Conservation (phyloP, 2,797 vertebrate species). For the Thripadectes ignobilis region DNA sequence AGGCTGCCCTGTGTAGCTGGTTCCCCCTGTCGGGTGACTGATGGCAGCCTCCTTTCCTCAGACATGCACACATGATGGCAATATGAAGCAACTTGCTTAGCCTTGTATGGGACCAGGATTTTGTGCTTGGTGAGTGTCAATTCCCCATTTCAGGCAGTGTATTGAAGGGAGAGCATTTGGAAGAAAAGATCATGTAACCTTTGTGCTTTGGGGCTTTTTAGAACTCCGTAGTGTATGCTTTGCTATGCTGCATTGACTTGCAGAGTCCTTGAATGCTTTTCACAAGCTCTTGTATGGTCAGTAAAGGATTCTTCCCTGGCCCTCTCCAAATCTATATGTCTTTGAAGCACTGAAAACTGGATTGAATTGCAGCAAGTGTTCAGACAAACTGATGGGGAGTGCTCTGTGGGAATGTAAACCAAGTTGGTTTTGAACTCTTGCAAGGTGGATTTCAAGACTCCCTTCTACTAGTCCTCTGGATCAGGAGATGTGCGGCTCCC, state of each 20-base stretch:
- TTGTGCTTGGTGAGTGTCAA: background rate
- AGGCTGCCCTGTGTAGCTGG: background rate
- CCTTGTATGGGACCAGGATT: background rate
- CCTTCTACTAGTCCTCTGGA: background rate
- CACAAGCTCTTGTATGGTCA: background rate
- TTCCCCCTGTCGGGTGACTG: accelerated
- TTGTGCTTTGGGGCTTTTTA: background rate
- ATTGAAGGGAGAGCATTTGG: background rate
- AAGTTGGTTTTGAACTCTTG: background rate
- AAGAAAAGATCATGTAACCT: background rate
- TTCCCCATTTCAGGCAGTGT: background rate
- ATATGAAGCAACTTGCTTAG: background rate
- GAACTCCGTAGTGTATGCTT: background rate
- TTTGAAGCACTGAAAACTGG: background rate
- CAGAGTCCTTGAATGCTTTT: background rate
- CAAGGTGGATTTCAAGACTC: background rate
- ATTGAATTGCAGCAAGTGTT: accelerated
- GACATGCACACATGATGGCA: accelerated
- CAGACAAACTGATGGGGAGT: background rate
- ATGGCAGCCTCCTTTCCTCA: background rate
- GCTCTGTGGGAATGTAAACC: background rate
- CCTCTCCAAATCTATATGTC: background rate
- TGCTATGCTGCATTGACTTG: background rate
- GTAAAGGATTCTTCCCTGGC: background rate
- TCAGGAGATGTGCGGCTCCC: background rate